phyloP scores from a whole-genome alignment of 2,888 invertebrate genomes.

The Sclerodermus sp. region DNA sequence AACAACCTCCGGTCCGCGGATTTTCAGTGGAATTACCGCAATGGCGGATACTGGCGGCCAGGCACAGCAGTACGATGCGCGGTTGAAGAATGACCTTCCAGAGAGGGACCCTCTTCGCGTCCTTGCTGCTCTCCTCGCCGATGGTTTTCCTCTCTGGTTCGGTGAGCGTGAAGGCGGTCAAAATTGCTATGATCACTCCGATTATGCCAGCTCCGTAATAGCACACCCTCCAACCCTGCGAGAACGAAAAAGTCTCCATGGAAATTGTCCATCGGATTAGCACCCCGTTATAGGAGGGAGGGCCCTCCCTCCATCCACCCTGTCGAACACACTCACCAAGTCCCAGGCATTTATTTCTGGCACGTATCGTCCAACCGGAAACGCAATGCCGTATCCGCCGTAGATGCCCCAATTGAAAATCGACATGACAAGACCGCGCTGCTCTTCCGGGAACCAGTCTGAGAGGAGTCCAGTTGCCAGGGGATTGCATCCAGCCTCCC shows the following conservation, averaged over 20 bases:
- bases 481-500: slow-evolving; percentile 87
- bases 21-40: slow-evolving; percentile 65
- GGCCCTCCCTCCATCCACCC: too few species aligned
- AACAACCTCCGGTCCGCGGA: too few species aligned
- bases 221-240: slow-evolving; percentile 79
- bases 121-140: slow-evolving; percentile 64
- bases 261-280: neutral
- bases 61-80: slow-evolving; percentile 74
- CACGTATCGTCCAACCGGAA: slow-evolving; percentile 86
- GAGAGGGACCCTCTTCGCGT: slow-evolving; percentile 64
- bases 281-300: too few species aligned
- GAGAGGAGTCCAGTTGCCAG: slow-evolving; percentile 81
- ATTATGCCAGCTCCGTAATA: slow-evolving; percentile 80
- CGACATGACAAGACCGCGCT: slow-evolving; percentile 85
- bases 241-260: slow-evolving; percentile 6
- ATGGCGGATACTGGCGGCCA: slow-evolving; percentile 87
- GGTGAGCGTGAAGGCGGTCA: slow-evolving; percentile 74
- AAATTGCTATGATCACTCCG: slow-evolving; percentile 69
- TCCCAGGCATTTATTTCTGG: slow-evolving; percentile 75
- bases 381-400: slow-evolving; percentile 90
- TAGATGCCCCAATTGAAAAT: slow-evolving; percentile 97
- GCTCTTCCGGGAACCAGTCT: slow-evolving; percentile 78
- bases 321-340: slow-evolving; percentile 67
- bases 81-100: slow-evolving; percentile 80
- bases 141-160: slow-evolving; percentile 79